Percentiles rank a stretch among this genome's conserved stretches.
phyloP scores from a whole-genome alignment of 2,113 vertebrate genomes.

The Heterotis niloticus region DNA sequence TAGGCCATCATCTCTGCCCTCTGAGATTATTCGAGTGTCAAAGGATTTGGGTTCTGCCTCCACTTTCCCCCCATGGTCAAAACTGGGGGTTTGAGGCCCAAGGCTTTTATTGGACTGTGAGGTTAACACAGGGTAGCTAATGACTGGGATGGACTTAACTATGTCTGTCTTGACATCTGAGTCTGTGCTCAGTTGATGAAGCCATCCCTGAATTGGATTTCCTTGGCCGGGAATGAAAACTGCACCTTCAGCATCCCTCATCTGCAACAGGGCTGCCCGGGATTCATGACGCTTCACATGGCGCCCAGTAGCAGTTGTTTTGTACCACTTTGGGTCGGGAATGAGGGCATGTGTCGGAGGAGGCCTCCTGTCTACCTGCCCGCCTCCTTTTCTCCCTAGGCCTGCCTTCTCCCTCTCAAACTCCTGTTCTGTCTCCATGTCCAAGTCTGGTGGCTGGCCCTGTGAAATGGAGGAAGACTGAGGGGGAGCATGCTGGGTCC shows the following conservation, averaged over 20 bases:
- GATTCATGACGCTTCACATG: conserved; percentile 74
- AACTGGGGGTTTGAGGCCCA: conserved; percentile 26
- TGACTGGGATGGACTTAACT: conserved; percentile 65
- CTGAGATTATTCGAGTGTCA: conserved; percentile 37
- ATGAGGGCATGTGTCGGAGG: conserved; percentile 70
- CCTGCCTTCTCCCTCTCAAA: conserved; percentile 44
- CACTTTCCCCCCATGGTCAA: conserved; percentile 34
- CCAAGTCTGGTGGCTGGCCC: conserved; percentile 36
- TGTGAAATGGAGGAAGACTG: conserved; percentile 39
- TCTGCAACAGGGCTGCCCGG: conserved; percentile 56
- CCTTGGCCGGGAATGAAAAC: conserved; percentile 33
- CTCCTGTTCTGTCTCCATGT: conserved; percentile 41
- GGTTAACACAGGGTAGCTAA: conserved; percentile 60
- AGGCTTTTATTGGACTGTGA: conserved; percentile 34
- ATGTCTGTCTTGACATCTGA: conserved; percentile 44
- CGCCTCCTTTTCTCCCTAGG: conserved; percentile 42
- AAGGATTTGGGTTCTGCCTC: conserved; percentile 41
- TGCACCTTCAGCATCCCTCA: conserved; percentile 52
- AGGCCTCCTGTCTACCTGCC: conserved; percentile 70
- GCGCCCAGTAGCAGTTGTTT: conserved; percentile 77
- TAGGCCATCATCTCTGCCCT: conserved; percentile 31
- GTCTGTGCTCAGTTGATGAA: conserved; percentile 41
- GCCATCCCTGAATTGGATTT: conserved; percentile 33
- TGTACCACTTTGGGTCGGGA: conserved; percentile 84
- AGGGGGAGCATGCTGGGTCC: conserved; percentile 60